Evolutionary conservation across 1,140 invertebrate species (phyloP), one percentile per base, ranked within the genome.

Genomic region (Drosophila setifemur): DNA sequence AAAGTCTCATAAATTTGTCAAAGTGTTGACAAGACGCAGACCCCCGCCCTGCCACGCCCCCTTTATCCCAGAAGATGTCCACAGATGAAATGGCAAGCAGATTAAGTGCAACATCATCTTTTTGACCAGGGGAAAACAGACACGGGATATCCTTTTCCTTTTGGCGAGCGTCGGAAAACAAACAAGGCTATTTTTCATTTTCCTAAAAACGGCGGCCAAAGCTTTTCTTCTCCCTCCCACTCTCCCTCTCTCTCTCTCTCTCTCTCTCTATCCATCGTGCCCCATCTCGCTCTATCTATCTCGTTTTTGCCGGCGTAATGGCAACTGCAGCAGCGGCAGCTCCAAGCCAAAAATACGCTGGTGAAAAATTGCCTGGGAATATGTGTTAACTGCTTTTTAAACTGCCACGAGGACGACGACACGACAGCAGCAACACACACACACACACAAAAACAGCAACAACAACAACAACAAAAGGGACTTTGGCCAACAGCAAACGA

Each of bases 301-400:
- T n/a, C n/a, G n/a, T 48, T 47, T 57, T 47, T 26, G 3, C 52
- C 54, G 55, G 21, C 57, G 52, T 61, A 61, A 61, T 61, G 57
- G 60, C 57, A 29, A 73, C 83, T 78, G 74, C 77, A 58, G 72
- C 57, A 29, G 70, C 83, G 73, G 74, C 77, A 58, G 72, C 66
- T 48, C 69, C 60, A 45, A 70, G 61, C 72, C 61, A 82, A 83
- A 88, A 86, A 73, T 76, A 85, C 81, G 81, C 74, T 81, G 68
- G 55, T 89, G 87, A 89, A 89, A 89, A 89, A 89, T 89, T 77
- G 88, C 87, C 83, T 70, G 64, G 69, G 76, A 89, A 89, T 89
- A 89, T 89, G 87, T 89, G 87, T 89, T 89, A 89, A 89, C 87
- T 86, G 88, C 87, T 89, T 89, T 89, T 89, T 89, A 89, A 89